Evolutionary conservation across 1,140 invertebrate genomes (phyloP), one percentile per base, ranked within the genome.

Genomic region (Anthonomus grandis): DNA sequence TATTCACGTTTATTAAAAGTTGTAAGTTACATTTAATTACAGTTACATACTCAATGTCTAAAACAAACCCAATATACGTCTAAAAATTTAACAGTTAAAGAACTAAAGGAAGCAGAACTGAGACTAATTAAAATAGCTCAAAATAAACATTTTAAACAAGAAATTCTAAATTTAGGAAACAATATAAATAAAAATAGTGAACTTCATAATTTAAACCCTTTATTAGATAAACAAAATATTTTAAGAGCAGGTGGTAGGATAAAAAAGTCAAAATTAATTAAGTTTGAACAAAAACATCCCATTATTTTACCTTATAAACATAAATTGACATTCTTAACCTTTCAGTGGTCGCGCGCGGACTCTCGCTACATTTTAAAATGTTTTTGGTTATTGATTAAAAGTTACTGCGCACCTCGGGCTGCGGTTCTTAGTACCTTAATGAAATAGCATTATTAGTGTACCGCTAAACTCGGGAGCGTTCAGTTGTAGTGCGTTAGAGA

Each of bases 251-350:
- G 27, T 8, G 27, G 27, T 41, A 19, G n/a, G n/a, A n/a, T n/a
- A n/a, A n/a, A n/a, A n/a, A n/a, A n/a, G n/a, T n/a, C n/a, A n/a
- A n/a, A n/a, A n/a, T n/a, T n/a, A n/a, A n/a, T n/a, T n/a, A n/a
- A n/a, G n/a, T n/a, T n/a, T n/a, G n/a, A n/a, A n/a, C n/a, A n/a
- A n/a, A n/a, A n/a, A n/a, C n/a, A n/a, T n/a, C n/a, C n/a, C n/a
- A n/a, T n/a, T n/a, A n/a, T n/a, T n/a, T n/a, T n/a, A n/a, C n/a
- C n/a, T n/a, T n/a, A n/a, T n/a, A n/a, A n/a, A n/a, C n/a, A n/a
- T 9, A 41, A 41, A 41, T 13, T 41, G 6, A 41, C 38, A 41
- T 19, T n/a, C n/a, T n/a, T n/a, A n/a, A n/a, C n/a, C n/a, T n/a
- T n/a, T n/a, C n/a, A n/a, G n/a, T n/a, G n/a, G n/a, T n/a, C n/a